Conservation (phyloP, 2,888 invertebrate genomes). For the Drosophila falleni region DNA sequence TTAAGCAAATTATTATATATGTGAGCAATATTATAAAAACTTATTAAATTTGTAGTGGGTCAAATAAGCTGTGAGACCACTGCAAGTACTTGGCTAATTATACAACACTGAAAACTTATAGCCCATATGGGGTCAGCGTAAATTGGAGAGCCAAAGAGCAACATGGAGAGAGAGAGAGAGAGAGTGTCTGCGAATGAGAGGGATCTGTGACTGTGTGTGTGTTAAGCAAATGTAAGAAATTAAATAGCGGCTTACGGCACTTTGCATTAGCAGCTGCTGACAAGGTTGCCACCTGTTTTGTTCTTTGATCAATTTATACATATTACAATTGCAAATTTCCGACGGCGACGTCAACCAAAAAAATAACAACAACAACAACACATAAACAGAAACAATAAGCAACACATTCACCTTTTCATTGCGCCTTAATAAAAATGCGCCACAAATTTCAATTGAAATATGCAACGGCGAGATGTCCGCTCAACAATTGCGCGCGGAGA, state of each 20-base stretch:
- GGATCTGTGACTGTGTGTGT: background rate
- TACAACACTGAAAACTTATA: conserved; percentile 37
- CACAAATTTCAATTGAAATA: conserved; percentile 75
- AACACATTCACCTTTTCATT: conserved; percentile 42
- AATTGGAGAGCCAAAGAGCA: conserved; percentile 11
- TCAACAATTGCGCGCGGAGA: conserved; percentile 31
- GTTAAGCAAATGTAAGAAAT: conserved; percentile 33
- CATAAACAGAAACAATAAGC: conserved; percentile 56
- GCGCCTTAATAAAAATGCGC: conserved; percentile 72
- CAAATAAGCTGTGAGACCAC: no score
- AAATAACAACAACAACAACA: conserved; percentile 8
- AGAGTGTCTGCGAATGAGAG: conserved; percentile 8
- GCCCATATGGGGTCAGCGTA: conserved; percentile 12
- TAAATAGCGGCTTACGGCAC: conserved; percentile 41
- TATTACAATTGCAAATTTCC: conserved; percentile 53
- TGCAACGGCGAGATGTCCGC: conserved; percentile 54
- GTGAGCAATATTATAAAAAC: no score
- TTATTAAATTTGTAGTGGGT: no score
- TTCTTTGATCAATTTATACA: conserved; percentile 33
- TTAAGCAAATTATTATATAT: no score
- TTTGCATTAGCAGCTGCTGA: conserved; percentile 45
- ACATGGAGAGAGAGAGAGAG: conserved; percentile 1
- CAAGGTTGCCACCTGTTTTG: conserved; percentile 70
- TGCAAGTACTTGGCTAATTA: conserved; percentile 34
- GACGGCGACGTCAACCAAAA: conserved; percentile 17